Evolutionary conservation across 2,888 invertebrate genomes (phyloP), one percentile per base, ranked within the genome.

Genomic region (Scaeva pyrastri): DNA sequence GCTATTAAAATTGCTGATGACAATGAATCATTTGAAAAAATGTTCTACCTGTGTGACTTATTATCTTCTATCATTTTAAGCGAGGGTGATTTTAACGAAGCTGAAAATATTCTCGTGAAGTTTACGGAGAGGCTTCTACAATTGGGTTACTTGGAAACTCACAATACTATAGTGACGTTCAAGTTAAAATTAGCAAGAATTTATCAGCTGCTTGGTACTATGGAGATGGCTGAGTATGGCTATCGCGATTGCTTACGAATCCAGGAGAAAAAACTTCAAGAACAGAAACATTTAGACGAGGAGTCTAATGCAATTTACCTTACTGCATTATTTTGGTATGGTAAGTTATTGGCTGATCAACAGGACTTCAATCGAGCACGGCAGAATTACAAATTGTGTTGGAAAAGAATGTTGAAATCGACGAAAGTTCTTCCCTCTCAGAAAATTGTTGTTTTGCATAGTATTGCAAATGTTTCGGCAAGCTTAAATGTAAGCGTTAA

Each of bases 261-360:
- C 4, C 93, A 93, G 88, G 90, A 92, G 83, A 80, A 86, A 3
- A 93, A 93, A 89, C 91, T 93, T 36, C 50, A 88, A 3, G 74
- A 88, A 4, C 88, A 89, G 26, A 93, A 92, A 3, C 91, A 91
- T 66, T 89, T 90, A 2, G 91, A 92, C 31, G 92, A 92, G 1
- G 91, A 91, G 88, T 93, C 93, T 0, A 92, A 93, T 19, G 89
- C 91, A 87, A 89, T 93, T 4, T 93, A 93, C 84, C 89, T 93
- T 0, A 93, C 93, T 84, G 90, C 91, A 7, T 88, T 93, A 12
- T 93, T 93, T 85, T 93, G 93, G 93, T 93, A 93, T 84, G 93
- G 93, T 0, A 90, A 93, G 6, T 93, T 93, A 78, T 91, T 93
- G 88, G 90, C 91, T 16, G 90, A 90, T 52, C 90, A 90, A 52